Conservation (phyloP, 2,888 invertebrate species). For the Aporophyla nigra region DNA sequence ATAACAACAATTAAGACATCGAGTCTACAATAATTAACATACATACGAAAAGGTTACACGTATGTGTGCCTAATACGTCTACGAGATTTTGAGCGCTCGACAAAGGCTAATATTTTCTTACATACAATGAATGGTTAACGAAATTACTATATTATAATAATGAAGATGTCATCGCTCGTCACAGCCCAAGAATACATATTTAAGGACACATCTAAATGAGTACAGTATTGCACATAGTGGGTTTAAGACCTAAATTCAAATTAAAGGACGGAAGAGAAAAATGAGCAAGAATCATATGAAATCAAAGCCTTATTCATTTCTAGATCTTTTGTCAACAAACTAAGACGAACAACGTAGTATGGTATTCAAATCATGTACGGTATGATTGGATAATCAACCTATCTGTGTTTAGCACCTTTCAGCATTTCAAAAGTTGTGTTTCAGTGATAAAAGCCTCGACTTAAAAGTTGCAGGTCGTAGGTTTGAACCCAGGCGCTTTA, state of each 20-base stretch:
- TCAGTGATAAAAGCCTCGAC: too few species aligned
- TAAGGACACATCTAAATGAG: slow-evolving; percentile 76
- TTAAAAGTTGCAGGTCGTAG: too few species aligned
- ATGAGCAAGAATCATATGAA: slow-evolving; percentile 81
- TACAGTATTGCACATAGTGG: slow-evolving; percentile 54
- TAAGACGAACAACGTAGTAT: neutral
- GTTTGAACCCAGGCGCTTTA: too few species aligned
- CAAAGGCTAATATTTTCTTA: slow-evolving; percentile 66
- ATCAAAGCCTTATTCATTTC: slow-evolving; percentile 33
- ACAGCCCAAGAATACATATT: slow-evolving; percentile 81
- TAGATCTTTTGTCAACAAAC: slow-evolving; percentile 22
- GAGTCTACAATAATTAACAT: slow-evolving; percentile 52
- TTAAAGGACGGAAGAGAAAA: slow-evolving; percentile 84
- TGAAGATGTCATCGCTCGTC: slow-evolving; percentile 64
- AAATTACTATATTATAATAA: slow-evolving; percentile 46
- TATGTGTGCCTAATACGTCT: slow-evolving; percentile 59
- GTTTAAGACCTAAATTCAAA: slow-evolving; percentile 69
- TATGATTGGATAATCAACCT: slow-evolving; percentile 2
- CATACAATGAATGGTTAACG: slow-evolving; percentile 53
- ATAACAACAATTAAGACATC: slow-evolving; percentile 52
- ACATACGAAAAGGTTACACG: slow-evolving; percentile 51
- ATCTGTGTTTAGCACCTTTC: slow-evolving; percentile 10
- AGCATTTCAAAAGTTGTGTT: neutral
- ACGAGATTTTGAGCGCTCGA: slow-evolving; percentile 69
- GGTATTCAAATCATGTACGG: slow-evolving; percentile 7